These are phyloP conservation scores for Acrocephalus kingi DNA, from an alignment of 2,113 vertebrate genomes.

Conservation along the genomic window DNA sequence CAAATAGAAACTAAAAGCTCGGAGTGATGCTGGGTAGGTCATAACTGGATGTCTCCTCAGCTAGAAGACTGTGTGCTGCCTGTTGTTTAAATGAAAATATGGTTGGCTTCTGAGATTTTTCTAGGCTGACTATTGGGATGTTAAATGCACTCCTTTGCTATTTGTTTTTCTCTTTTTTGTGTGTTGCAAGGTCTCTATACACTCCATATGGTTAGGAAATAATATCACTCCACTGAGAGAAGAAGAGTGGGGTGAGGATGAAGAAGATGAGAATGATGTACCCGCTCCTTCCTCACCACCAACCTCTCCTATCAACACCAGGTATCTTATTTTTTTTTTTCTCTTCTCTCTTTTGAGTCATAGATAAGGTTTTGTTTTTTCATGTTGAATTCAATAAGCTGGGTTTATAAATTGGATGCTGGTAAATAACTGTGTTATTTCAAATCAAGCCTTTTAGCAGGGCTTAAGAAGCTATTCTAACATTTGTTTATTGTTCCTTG, in stretches of 20 bases:
- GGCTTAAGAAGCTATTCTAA: neutral
- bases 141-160: neutral
- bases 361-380: neutral
- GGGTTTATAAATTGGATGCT: neutral
- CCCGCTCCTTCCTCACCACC: conserved; percentile 85
- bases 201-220: conserved; percentile 96
- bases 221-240: conserved; percentile 93
- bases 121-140: neutral
- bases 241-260: conserved; percentile 96
- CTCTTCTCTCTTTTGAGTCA: neutral
- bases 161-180: neutral
- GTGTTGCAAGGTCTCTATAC: conserved; percentile 89
- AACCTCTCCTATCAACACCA: conserved; percentile 90
- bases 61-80: neutral
- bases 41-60: neutral
- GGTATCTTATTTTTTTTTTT: conserved; percentile 69
- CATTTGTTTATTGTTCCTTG: neutral
- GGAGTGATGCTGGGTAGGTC: neutral
- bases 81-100: neutral
- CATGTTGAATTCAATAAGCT: neutral
- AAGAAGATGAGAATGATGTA: conserved; percentile 90
- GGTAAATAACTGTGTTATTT: neutral
- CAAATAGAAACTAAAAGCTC: neutral
- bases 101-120: neutral
- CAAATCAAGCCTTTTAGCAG: neutral